Evolutionary conservation across 1,140 invertebrate genomes (phyloP).

Genomic region (Heliconius congener): DNA sequence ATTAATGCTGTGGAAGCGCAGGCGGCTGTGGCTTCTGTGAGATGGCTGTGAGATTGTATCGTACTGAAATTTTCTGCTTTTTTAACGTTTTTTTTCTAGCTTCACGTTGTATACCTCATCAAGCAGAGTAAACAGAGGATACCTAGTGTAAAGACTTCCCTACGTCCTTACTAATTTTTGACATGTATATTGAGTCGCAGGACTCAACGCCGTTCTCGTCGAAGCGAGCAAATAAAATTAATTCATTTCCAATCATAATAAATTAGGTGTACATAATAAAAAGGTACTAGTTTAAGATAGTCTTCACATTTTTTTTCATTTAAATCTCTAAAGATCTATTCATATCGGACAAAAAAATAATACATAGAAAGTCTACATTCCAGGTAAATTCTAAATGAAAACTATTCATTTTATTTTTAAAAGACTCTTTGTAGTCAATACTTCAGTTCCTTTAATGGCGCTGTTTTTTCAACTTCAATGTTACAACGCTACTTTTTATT

Average conservation of each 20-base stretch:
- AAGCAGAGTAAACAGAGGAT: no score
- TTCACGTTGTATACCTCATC: no score
- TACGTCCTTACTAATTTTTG: no score
- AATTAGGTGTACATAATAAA: no score
- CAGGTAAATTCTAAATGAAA: neutral
- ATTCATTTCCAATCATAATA: no score
- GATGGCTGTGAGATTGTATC: neutral
- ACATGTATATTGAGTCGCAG: no score
- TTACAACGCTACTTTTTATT: neutral
- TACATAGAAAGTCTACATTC: neutral
- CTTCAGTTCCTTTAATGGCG: neutral
- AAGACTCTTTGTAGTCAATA: conserved; percentile 6
- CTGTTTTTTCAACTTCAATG: neutral
- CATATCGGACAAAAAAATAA: neutral
- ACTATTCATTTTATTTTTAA: conserved; percentile 1
- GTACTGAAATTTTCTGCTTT: neutral
- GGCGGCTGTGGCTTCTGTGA: neutral
- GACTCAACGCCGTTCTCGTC: no score
- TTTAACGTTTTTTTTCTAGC: no score
- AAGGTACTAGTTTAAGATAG: neutral
- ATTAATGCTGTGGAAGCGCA: neutral
- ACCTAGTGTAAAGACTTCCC: no score
- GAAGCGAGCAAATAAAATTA: no score
- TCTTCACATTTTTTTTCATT: neutral
- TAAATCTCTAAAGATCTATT: neutral